Evolutionary conservation across 2,797 vertebrate genomes (phyloP).

Genomic region (Periparus ater): DNA sequence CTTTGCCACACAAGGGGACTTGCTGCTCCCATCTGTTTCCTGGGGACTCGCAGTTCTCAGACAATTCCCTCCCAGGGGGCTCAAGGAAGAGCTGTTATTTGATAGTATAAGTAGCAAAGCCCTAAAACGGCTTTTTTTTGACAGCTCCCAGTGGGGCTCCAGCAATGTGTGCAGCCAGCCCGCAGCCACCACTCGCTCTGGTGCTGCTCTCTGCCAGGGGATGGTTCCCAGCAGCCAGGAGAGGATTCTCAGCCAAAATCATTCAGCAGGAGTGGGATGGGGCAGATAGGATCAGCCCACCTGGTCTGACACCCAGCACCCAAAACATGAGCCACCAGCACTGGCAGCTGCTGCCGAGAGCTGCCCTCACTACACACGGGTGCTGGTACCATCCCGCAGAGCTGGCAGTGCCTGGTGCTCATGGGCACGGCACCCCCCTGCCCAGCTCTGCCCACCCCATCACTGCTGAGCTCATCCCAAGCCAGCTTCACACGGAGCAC

Average conservation of each 20-base stretch:
- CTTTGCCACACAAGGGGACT: background rate
- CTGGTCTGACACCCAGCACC: background rate
- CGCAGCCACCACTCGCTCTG: rapidly evolving
- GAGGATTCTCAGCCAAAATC: background rate
- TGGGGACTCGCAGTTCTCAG: background rate
- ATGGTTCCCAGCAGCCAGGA: background rate
- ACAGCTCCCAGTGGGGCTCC: background rate
- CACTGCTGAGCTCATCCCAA: background rate
- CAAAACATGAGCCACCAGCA: rapidly evolving
- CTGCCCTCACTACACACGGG: rapidly evolving
- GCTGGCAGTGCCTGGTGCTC: background rate
- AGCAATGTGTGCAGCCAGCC: background rate
- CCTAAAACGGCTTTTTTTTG: background rate
- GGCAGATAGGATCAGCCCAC: background rate
- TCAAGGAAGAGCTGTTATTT: background rate
- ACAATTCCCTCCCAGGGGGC: background rate
- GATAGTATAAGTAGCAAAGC: background rate
- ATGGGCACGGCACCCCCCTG: background rate
- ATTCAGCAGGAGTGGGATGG: background rate
- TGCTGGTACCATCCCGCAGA: rapidly evolving
- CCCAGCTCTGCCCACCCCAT: rapidly evolving
- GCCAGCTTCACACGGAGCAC: rapidly evolving
- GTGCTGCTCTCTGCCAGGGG: background rate
- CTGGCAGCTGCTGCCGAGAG: rapidly evolving
- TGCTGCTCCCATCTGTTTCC: background rate